Evolutionary conservation across 2,888 invertebrate species (phyloP).

Genomic region (Teleiodes luculella): DNA sequence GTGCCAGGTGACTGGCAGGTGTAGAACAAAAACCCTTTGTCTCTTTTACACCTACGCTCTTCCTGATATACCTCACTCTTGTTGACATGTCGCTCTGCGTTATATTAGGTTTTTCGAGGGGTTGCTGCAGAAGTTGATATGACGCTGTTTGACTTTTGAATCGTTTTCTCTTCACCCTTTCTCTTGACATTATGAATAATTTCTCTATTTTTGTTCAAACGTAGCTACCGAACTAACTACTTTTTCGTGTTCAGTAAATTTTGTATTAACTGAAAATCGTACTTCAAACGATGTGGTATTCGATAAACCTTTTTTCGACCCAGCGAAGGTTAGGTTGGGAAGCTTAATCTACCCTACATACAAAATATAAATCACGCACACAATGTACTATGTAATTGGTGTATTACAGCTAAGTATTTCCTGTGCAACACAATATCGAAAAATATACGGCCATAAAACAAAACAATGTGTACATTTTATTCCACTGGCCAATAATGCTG

Average conservation of each 20-base stretch:
- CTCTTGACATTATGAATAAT: constrained; percentile 33
- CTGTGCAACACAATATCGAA: not conserved
- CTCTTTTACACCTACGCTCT: constrained; percentile 46
- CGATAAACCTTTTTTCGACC: too few relatives aligned
- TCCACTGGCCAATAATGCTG: constrained; percentile 30
- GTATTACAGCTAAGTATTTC: not conserved
- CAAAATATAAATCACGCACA: not conserved
- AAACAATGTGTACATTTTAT: constrained; percentile 20
- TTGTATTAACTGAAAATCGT: constrained; percentile 13
- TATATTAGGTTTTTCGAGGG: constrained; percentile 54
- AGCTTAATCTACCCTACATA: not conserved
- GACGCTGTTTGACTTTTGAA: constrained; percentile 56
- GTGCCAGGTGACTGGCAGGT: constrained; percentile 71
- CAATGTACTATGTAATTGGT: not conserved
- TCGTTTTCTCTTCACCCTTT: constrained; percentile 40
- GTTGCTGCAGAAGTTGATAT: constrained; percentile 52
- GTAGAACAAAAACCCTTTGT: constrained; percentile 54
- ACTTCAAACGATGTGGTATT: too few relatives aligned
- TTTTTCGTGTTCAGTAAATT: constrained; percentile 51
- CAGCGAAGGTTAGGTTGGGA: too few relatives aligned
- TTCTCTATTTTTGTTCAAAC: too few relatives aligned
- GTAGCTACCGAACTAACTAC: too few relatives aligned
- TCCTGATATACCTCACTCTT: constrained; percentile 33
- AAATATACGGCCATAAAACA: constrained; percentile 16
- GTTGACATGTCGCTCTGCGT: constrained; percentile 49